Evolutionary conservation across 2,113 vertebrate genomes (phyloP).

Genomic region (Sardina pilchardus): DNA sequence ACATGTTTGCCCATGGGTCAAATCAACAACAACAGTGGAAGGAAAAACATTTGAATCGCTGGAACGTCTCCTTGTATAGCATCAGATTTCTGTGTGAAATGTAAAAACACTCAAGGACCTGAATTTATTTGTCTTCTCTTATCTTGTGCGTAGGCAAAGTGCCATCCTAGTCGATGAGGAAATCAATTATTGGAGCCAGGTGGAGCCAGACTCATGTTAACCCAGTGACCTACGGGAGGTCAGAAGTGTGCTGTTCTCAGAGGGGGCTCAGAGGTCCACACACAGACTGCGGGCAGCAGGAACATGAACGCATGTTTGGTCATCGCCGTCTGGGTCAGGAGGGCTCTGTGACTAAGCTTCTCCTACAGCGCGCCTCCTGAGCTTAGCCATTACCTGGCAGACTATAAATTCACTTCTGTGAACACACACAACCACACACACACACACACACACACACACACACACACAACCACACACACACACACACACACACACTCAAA

Average conservation of each 20-base stretch:
- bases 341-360: background rate
- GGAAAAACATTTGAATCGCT: background rate
- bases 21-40: background rate
- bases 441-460: background rate
- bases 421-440: background rate
- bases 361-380: background rate
- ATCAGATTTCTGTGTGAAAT: background rate
- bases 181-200: background rate
- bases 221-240: conserved; percentile 34
- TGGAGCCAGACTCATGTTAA: conserved; percentile 20
- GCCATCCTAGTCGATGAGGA: background rate
- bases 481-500: background rate
- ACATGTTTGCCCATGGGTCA: background rate
- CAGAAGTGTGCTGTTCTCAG: conserved; percentile 41
- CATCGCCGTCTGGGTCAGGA: conserved; percentile 22
- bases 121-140: background rate
- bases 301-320: conserved; percentile 12
- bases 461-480: background rate
- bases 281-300: conserved; percentile 33
- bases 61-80: background rate
- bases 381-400: conserved; percentile 28
- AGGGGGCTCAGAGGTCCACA: conserved; percentile 35
- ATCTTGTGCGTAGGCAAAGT: background rate
- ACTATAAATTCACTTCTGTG: conserved; percentile 29
- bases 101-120: background rate